Percentiles rank a stretch among this genome's conserved stretches.
These are phyloP conservation scores for Callospermophilus lateralis DNA, from an alignment of 2,113 vertebrate genomes.

Conservation along the genomic window DNA sequence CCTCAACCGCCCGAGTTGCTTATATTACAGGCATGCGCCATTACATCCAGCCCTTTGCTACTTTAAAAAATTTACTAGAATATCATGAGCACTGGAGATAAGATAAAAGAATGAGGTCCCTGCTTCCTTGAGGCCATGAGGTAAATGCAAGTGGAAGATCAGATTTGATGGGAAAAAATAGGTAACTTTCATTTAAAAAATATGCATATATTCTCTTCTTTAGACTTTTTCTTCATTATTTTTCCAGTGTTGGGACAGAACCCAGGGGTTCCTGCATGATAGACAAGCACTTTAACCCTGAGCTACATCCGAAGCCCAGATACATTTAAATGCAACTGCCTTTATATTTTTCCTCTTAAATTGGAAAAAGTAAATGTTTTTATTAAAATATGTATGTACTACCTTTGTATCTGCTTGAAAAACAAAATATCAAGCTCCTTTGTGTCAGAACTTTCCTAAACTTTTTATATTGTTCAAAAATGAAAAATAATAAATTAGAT, in stretches of 20 bases:
- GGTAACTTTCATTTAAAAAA: background rate
- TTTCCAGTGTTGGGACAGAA: too few species aligned
- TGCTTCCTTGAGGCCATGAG: background rate
- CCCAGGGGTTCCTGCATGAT: too few species aligned
- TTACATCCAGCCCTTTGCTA: background rate
- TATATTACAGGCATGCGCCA: background rate
- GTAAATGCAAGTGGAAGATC: background rate
- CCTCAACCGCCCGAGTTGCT: background rate
- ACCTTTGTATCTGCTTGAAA: background rate
- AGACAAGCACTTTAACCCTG: too few species aligned
- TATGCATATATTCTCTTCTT: background rate
- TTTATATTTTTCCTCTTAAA: background rate
- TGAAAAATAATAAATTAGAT: background rate
- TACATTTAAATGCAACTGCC: too few species aligned
- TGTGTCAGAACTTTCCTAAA: background rate
- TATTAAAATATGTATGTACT: too few species aligned
- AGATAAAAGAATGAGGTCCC: background rate
- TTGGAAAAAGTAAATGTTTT: background rate
- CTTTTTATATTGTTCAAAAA: background rate
- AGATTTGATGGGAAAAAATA: background rate
- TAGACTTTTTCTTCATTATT: too few species aligned
- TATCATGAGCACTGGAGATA: background rate
- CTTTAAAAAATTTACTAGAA: background rate
- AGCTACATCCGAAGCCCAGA: too few species aligned
- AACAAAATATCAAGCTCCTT: background rate